phyloP scores from a whole-genome alignment of 2,113 vertebrate species.

The Numenius arquata region DNA sequence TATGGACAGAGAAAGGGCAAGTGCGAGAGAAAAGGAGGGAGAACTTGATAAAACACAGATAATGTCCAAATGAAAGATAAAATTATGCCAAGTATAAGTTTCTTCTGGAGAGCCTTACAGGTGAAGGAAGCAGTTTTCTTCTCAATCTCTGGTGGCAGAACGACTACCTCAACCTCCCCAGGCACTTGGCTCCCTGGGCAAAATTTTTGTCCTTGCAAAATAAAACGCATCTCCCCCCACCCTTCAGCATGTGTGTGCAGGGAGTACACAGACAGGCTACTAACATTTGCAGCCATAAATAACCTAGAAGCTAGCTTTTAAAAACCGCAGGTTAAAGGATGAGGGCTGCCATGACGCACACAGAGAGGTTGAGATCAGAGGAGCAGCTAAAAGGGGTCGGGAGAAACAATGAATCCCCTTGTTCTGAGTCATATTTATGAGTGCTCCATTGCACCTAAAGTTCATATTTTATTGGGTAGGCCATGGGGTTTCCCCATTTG shows the following conservation, averaged over 20 bases:
- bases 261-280: slow-evolving; percentile 51
- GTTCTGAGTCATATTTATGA: slow-evolving; percentile 79
- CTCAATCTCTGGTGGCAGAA: neutral
- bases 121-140: slow-evolving; percentile 15
- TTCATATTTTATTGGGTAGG: slow-evolving; percentile 78
- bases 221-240: slow-evolving; percentile 8
- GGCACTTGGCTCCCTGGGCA: slow-evolving; percentile 16
- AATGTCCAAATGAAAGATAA: neutral
- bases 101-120: neutral
- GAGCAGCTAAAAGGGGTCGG: slow-evolving; percentile 58
- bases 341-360: slow-evolving; percentile 71
- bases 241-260: neutral
- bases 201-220: slow-evolving; percentile 47
- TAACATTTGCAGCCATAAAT: slow-evolving; percentile 74
- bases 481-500: slow-evolving; percentile 78
- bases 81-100: neutral
- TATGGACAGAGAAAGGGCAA: neutral
- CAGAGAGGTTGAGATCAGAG: slow-evolving; percentile 77
- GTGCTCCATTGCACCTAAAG: slow-evolving; percentile 74
- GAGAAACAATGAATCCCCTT: slow-evolving; percentile 77
- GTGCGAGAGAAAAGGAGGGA: neutral
- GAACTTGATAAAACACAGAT: neutral
- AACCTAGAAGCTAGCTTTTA: slow-evolving; percentile 67
- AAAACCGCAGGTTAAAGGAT: slow-evolving; percentile 75
- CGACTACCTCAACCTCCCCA: neutral